These are phyloP conservation scores for Trilocha varians DNA, from an alignment of 2,888 invertebrate genomes.

Conservation along the genomic window DNA sequence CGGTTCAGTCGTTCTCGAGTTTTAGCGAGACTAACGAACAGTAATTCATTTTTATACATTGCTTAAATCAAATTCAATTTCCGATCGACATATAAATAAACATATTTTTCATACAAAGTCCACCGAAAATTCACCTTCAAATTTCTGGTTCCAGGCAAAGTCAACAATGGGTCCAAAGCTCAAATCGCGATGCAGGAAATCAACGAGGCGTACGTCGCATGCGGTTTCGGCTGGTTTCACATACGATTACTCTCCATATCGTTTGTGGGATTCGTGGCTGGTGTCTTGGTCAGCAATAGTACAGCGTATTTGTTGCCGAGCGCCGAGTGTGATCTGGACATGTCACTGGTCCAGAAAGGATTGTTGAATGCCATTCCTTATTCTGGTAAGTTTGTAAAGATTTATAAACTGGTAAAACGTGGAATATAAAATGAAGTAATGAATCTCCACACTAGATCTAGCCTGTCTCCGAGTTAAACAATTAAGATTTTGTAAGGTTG, in stretches of 20 bases:
- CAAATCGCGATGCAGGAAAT: constrained; percentile 44
- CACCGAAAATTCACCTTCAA: neutral
- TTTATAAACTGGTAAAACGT: no score
- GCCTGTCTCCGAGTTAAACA: no score
- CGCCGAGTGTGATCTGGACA: constrained; percentile 51
- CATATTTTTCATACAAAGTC: no score
- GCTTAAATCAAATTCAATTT: no score
- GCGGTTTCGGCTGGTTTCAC: constrained; percentile 46
- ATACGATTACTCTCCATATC: constrained; percentile 29
- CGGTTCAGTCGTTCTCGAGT: no score
- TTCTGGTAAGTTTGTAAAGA: constrained; percentile 34
- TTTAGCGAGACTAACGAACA: no score
- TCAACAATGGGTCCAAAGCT: constrained; percentile 18
- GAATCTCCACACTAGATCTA: no score
- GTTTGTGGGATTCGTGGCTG: constrained; percentile 28
- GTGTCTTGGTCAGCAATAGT: constrained; percentile 31
- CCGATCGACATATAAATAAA: no score
- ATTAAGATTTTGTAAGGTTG: no score
- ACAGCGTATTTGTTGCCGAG: constrained; percentile 44
- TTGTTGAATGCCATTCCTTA: constrained; percentile 47
- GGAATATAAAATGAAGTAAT: no score
- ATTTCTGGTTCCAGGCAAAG: constrained; percentile 22
- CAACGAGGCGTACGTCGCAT: constrained; percentile 38
- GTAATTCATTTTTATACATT: no score
- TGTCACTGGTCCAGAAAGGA: constrained; percentile 47